Conservation (phyloP, 2,797 vertebrate species). For the Tokudaia muenninki region DNA sequence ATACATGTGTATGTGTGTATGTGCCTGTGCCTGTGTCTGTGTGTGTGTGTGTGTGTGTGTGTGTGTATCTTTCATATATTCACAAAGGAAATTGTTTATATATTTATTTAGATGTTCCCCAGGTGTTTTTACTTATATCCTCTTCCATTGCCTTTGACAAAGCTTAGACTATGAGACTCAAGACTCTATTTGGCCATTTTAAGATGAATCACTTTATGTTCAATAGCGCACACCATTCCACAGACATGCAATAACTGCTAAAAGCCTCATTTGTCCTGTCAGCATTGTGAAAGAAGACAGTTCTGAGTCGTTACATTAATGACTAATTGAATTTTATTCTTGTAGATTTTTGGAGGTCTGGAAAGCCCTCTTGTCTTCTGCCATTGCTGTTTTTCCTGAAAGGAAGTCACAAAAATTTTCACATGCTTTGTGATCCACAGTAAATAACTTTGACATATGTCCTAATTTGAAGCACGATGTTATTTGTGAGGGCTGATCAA, state of each 20-base stretch:
- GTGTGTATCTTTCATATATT: neutral
- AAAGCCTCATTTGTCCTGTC: neutral
- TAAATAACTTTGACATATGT: constrained; percentile 73
- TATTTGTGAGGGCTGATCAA: constrained; percentile 57
- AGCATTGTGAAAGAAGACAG: neutral
- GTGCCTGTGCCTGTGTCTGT: neutral
- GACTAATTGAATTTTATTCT: constrained; percentile 63
- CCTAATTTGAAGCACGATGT: constrained; percentile 68
- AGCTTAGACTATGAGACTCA: neutral
- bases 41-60: neutral
- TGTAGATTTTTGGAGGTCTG: constrained; percentile 72
- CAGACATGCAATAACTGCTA: neutral
- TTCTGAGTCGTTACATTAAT: constrained; percentile 33
- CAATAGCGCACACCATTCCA: neutral
- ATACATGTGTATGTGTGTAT: neutral
- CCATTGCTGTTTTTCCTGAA: constrained; percentile 49
- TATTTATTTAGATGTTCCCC: fast-evolving
- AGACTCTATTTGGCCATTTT: constrained; percentile 13
- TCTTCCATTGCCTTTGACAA: neutral
- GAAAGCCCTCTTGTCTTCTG: constrained; percentile 58
- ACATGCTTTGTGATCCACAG: constrained; percentile 56
- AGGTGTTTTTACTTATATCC: neutral
- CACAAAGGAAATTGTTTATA: neutral
- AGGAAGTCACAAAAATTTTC: constrained; percentile 51
- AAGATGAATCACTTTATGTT: constrained; percentile 50